Percentiles rank a stretch among this genome's conserved stretches.
These are phyloP conservation scores for Drosophila barbarae DNA, from an alignment of 2,888 invertebrate genomes.

Conservation along the genomic window DNA sequence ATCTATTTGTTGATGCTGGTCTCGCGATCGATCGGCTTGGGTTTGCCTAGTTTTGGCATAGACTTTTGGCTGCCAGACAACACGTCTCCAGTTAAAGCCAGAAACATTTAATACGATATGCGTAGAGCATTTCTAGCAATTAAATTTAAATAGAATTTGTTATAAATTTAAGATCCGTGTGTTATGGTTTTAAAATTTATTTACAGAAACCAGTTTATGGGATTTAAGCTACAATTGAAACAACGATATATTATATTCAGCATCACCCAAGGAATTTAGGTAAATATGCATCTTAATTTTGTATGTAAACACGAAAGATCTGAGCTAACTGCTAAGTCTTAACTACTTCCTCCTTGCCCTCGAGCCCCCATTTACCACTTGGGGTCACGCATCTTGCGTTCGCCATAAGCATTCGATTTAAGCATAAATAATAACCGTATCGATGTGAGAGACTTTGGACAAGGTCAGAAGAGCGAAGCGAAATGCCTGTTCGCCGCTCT, in stretches of 20 bases:
- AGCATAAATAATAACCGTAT: slow-evolving; percentile 33
- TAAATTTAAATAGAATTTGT: slow-evolving; percentile 1
- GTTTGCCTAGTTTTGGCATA: slow-evolving; percentile 28
- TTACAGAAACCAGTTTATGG: no score
- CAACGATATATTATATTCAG: no score
- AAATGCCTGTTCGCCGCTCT: slow-evolving; percentile 16
- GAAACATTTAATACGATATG: slow-evolving; percentile 3
- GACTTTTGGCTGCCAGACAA: slow-evolving; percentile 37
- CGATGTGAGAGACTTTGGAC: slow-evolving; percentile 21
- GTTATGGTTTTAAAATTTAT: background rate
- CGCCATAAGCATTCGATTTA: background rate
- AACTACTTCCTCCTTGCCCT: slow-evolving; percentile 10
- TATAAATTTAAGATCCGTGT: background rate
- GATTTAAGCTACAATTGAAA: no score
- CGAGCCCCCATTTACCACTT: slow-evolving; percentile 10
- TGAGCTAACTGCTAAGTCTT: background rate
- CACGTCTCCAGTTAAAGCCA: slow-evolving; percentile 32
- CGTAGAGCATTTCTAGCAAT: slow-evolving; percentile 8
- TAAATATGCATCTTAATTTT: background rate
- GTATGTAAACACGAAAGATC: background rate
- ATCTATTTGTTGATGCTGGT: slow-evolving; percentile 20
- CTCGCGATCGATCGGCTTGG: slow-evolving; percentile 11
- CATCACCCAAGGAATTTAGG: background rate
- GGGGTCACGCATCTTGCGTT: slow-evolving; percentile 20
- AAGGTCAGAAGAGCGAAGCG: slow-evolving; percentile 48